Conservation (phyloP, 2,113 vertebrate genomes). For the Alligator sinensis region DNA sequence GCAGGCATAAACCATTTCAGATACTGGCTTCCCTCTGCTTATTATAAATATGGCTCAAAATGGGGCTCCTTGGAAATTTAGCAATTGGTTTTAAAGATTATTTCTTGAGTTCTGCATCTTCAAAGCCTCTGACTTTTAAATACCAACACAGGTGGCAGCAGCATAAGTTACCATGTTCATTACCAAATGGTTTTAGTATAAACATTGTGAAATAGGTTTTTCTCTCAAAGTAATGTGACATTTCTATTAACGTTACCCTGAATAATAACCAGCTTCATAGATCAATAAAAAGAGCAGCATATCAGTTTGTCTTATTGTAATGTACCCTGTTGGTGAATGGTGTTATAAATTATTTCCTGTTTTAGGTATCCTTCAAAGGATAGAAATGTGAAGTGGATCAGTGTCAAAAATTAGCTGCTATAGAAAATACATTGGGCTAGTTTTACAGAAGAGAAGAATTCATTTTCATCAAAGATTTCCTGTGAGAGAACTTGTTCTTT, state of each 20-base stretch:
- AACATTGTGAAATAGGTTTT: slow-evolving; percentile 41
- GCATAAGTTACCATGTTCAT: background rate
- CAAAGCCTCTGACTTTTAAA: slow-evolving; percentile 46
- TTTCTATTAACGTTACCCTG: slow-evolving; percentile 33
- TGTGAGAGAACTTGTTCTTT: background rate
- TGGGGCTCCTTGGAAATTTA: background rate
- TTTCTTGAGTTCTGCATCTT: slow-evolving; percentile 19
- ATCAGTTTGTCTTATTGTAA: background rate
- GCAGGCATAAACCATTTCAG: background rate
- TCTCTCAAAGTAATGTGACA: background rate
- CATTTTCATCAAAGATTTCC: slow-evolving; percentile 16
- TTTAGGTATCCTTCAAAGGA: background rate
- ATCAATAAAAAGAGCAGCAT: slow-evolving; percentile 48
- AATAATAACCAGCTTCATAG: background rate
- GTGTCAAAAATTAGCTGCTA: background rate
- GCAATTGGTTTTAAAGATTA: slow-evolving; percentile 32
- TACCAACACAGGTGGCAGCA: slow-evolving; percentile 58
- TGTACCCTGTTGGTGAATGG: background rate
- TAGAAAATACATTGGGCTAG: background rate
- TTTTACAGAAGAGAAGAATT: background rate
- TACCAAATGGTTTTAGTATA: slow-evolving; percentile 34
- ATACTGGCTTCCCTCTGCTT: slow-evolving; percentile 43
- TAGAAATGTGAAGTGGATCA: background rate
- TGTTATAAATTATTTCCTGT: background rate
- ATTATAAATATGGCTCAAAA: background rate